Evolutionary conservation across 2,113 vertebrate species (phyloP).

Genomic region (Clarias magur): DNA sequence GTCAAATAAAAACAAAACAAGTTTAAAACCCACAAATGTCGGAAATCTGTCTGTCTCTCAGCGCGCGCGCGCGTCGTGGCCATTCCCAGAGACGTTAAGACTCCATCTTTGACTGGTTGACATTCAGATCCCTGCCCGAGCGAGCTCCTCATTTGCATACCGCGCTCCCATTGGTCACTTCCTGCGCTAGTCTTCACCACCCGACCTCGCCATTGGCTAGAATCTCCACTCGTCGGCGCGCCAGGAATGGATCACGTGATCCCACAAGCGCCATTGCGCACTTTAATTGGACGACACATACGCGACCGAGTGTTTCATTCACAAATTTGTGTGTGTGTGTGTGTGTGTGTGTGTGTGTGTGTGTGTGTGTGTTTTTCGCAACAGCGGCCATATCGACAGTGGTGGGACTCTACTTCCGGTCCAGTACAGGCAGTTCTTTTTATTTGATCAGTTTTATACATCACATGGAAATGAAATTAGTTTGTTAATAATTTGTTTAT

Average conservation of each 20-base stretch:
- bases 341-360: constrained; percentile 48
- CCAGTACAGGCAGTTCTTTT: not conserved
- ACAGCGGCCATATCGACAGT: not conserved
- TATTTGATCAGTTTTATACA: not conserved
- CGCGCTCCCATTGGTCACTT: constrained; percentile 76
- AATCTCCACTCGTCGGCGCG: constrained; percentile 71
- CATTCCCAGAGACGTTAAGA: constrained; percentile 75
- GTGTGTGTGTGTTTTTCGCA: constrained; percentile 49
- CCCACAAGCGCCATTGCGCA: constrained; percentile 66
- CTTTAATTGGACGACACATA: constrained; percentile 83
- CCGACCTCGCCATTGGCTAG: constrained; percentile 75
- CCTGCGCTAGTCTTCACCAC: constrained; percentile 85
- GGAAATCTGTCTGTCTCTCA: constrained; percentile 33
- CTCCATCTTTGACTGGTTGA: constrained; percentile 98
- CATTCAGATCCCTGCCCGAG: constrained; percentile 89
- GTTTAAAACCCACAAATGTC: constrained; percentile 60
- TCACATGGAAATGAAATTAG: not conserved
- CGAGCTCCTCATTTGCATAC: constrained; percentile 86
- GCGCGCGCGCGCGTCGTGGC: constrained; percentile 79
- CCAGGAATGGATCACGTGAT: constrained; percentile 67
- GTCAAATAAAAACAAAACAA: constrained; percentile 1
- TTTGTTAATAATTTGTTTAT: not conserved
- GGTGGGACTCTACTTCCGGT: constrained; percentile 22
- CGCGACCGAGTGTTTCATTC: constrained; percentile 85
- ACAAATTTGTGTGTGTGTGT: constrained; percentile 76